phyloP scores from a whole-genome alignment of 2,113 vertebrate species.

The Archilochus colubris region DNA sequence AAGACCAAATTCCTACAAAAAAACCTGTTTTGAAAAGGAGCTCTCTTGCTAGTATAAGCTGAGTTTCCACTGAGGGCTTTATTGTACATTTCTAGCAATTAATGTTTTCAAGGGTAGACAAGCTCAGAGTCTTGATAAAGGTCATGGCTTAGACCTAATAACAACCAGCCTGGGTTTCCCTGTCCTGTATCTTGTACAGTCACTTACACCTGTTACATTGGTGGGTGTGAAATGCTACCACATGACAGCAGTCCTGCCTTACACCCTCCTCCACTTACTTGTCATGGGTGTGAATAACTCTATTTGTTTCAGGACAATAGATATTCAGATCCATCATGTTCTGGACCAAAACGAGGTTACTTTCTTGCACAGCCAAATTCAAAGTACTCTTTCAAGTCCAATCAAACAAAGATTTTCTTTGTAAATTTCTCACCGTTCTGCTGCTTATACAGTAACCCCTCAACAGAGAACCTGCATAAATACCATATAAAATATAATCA shows the following conservation, averaged over 20 bases:
- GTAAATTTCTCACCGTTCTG: neutral
- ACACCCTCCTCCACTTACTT: neutral
- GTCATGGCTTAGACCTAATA: neutral
- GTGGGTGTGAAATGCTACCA: slow-evolving; percentile 17
- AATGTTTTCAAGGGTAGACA: neutral
- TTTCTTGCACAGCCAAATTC: neutral
- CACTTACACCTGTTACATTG: slow-evolving; percentile 12
- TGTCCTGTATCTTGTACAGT: neutral
- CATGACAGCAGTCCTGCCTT: neutral
- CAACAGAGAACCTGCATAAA: neutral
- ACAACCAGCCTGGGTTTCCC: neutral
- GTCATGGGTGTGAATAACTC: neutral
- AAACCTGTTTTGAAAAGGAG: neutral
- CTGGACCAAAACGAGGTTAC: neutral
- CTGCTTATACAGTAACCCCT: neutral
- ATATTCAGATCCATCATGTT: neutral
- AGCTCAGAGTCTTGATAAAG: neutral
- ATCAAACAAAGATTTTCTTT: neutral
- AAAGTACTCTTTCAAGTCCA: neutral
- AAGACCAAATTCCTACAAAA: neutral
- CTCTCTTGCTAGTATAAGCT: neutral
- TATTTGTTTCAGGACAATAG: neutral
- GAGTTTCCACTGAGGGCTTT: neutral
- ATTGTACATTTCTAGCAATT: neutral
- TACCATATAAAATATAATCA: neutral